Percentiles rank a stretch among this genome's conserved stretches.
phyloP scores from a whole-genome alignment of 2,888 invertebrate genomes.

The Acanthosepion lycidas region DNA sequence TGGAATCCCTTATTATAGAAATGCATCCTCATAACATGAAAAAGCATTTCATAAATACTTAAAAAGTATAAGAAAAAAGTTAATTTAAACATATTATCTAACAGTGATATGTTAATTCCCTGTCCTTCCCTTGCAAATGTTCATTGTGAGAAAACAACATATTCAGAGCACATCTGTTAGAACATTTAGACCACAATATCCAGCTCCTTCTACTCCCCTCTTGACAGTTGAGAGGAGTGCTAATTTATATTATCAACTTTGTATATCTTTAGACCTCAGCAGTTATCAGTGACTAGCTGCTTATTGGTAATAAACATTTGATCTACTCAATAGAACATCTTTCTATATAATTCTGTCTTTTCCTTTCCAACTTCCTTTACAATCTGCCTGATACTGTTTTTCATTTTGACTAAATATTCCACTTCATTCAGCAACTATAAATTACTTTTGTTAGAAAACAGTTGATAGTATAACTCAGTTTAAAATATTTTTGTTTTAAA shows the following conservation, averaged over 20 bases:
- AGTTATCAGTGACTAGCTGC: neutral
- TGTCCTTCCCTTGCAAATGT: neutral
- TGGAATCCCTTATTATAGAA: too few relatives aligned
- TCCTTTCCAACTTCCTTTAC: neutral
- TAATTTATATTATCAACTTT: neutral
- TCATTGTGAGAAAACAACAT: neutral
- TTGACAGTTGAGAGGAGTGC: neutral
- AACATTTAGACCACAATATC: neutral
- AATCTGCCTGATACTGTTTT: neutral
- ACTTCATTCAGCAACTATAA: neutral
- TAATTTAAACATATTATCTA: neutral
- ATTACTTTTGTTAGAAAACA: too few relatives aligned
- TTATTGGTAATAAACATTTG: neutral
- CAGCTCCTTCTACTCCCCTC: neutral
- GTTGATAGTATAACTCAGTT: too few relatives aligned
- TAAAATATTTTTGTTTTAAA: too few relatives aligned
- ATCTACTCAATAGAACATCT: neutral
- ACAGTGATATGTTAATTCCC: neutral
- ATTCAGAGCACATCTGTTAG: neutral
- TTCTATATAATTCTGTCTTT: neutral
- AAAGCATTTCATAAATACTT: neutral
- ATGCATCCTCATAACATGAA: too few relatives aligned
- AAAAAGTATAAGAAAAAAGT: neutral
- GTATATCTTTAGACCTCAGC: neutral
- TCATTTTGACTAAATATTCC: neutral